Conservation (phyloP, 2,888 invertebrate species). For the Antheraea yamamai region DNA sequence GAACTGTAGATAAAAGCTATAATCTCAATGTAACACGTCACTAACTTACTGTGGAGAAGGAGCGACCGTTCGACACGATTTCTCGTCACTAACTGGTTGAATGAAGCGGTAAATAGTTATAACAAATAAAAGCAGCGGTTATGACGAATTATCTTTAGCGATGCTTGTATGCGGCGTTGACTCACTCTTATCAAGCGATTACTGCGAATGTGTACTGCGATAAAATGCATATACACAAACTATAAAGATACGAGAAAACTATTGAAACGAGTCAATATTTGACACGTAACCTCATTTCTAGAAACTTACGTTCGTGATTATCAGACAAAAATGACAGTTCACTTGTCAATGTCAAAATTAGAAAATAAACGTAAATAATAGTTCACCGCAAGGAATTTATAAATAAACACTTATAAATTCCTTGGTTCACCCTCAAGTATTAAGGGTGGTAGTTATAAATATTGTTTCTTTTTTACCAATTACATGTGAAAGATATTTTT, state of each 20-base stretch:
- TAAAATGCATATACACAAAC: neutral
- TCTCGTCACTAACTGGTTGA: conserved; percentile 53
- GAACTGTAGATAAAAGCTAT: conserved; percentile 17
- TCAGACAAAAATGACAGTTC: neutral
- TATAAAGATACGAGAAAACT: neutral
- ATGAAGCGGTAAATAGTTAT: conserved; percentile 25
- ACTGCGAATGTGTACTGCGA: conserved; percentile 18
- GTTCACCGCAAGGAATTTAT: too few relatives aligned
- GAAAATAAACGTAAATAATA: neutral
- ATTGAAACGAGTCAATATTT: neutral
- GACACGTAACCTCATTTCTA: conserved; percentile 18
- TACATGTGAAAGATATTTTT: too few relatives aligned
- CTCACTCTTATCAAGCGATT: conserved; percentile 30
- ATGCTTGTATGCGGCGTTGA: conserved; percentile 24
- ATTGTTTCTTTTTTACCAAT: too few relatives aligned
- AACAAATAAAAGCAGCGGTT: conserved; percentile 24
- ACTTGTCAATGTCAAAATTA: conserved; percentile 13
- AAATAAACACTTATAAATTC: too few relatives aligned
- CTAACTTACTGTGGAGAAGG: conserved; percentile 50
- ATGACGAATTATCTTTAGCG: conserved; percentile 32
- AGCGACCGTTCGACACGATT: conserved; percentile 47
- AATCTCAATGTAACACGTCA: conserved; percentile 33
- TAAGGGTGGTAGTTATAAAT: too few relatives aligned
- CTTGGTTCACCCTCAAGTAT: too few relatives aligned
- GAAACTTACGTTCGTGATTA: neutral